Conservation (phyloP, 2,888 invertebrate species). For the Panzeria rudis region DNA sequence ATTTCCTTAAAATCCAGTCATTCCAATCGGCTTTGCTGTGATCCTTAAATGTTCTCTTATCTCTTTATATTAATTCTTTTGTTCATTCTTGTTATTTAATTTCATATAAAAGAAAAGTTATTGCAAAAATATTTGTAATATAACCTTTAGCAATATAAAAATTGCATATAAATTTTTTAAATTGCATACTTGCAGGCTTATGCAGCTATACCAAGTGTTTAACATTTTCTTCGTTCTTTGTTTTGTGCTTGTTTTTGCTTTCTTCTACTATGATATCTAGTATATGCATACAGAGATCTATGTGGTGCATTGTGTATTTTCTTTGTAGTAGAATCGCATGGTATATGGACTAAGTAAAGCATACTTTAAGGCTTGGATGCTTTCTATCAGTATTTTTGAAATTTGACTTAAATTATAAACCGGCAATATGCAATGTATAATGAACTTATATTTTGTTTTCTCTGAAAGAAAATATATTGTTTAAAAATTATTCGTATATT, state of each 20-base stretch:
- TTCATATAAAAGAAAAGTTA: background rate
- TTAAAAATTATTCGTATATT: background rate
- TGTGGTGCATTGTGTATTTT: background rate
- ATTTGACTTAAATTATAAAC: background rate
- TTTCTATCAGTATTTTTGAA: background rate
- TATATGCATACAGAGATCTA: background rate
- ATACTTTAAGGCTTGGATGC: conserved; percentile 16
- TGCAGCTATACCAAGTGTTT: conserved; percentile 10
- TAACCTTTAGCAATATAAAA: conserved; percentile 20
- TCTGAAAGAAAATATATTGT: background rate
- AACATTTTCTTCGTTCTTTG: background rate
- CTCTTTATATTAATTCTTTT: background rate
- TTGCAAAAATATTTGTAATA: background rate
- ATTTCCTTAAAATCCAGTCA: background rate
- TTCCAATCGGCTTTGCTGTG: background rate
- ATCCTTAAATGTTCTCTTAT: background rate
- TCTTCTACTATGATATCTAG: background rate
- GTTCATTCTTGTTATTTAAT: background rate
- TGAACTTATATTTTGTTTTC: background rate
- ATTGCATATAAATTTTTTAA: conserved; percentile 10
- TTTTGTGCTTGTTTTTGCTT: background rate
- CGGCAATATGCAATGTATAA: background rate
- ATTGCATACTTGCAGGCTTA: conserved; percentile 57
- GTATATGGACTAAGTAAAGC: background rate
- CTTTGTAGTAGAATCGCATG: background rate